Evolutionary conservation across 2,888 invertebrate species (phyloP).

Genomic region (Agrochola lychnidis): DNA sequence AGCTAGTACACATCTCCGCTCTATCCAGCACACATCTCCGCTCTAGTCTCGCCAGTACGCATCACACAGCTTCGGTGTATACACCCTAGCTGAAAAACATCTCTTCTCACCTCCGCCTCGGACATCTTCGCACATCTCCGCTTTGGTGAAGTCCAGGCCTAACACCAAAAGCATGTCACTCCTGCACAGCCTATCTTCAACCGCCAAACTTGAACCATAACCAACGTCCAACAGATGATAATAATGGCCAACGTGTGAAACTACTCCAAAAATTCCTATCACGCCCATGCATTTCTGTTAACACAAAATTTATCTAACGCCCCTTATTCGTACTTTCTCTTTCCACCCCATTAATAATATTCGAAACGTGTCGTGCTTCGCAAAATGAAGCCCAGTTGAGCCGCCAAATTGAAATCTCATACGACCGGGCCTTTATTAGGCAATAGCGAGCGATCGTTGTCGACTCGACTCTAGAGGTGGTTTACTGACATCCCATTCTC

Average conservation of each 20-base stretch:
- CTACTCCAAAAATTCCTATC: constrained; percentile 22
- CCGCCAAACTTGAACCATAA: not conserved
- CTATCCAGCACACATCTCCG: too few species aligned
- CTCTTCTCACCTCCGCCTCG: too few species aligned
- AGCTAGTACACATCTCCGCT: too few species aligned
- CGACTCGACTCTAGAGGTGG: constrained; percentile 71
- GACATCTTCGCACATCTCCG: too few species aligned
- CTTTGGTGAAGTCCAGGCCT: too few species aligned
- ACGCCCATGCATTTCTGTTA: constrained; percentile 36
- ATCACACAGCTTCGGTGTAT: too few species aligned
- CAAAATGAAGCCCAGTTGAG: constrained; percentile 66
- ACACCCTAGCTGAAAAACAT: too few species aligned
- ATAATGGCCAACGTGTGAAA: not conserved
- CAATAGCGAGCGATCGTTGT: constrained; percentile 78
- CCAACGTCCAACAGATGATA: not conserved
- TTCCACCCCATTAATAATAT: constrained; percentile 62
- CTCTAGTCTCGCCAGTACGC: too few species aligned
- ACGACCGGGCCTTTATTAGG: constrained; percentile 80
- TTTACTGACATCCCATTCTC: constrained; percentile 70
- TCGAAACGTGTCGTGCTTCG: constrained; percentile 62
- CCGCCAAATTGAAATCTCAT: constrained; percentile 83
- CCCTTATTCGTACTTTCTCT: constrained; percentile 46
- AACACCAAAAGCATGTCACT: not conserved
- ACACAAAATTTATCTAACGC: constrained; percentile 38
- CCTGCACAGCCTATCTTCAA: not conserved